Evolutionary conservation across 2,888 invertebrate species (phyloP), one percentile per base, ranked within the genome.

Genomic region (Apamea monoglypha): DNA sequence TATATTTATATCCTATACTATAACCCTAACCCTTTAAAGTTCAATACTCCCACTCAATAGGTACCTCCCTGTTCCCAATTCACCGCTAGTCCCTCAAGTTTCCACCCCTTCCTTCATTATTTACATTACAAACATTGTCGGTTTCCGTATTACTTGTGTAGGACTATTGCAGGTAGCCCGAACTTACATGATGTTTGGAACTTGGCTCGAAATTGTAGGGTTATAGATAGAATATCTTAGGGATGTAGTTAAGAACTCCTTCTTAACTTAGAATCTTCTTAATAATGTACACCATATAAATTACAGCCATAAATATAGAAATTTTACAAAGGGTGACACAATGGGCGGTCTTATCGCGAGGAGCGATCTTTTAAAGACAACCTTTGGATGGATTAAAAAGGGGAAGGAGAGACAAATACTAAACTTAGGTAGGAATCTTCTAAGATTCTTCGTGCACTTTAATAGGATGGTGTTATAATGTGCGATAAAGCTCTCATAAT

Each of bases 71-170:
- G n/a, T 25, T 56, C 72, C 36, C 74, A 66, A 40, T 59, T 36
- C 50, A 29, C 61, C 50, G 2, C 59, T 12, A 73, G 50, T 53
- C 64, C 79, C 72, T 74, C 36, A 76, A 79, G 74, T 87, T 76
- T 69, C 78, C 44, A 76, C 74, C 87, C 83, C 77, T 82, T 64
- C 70, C 25, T 83, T 61, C 69, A 86, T 86, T 84, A 84, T 84
- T 84, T 83, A 87, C 83, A 76, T 32, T 21, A 73, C 79, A 87
- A 87, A 87, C 83, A 78, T 36, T 72, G 61, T 36, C 32, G 67
- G 63, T 69, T 77, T 67, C 83, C 68, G 61, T 79, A 78, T 73
- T 74, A 74, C 63, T 71, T 71, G 36, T 50, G 64, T 64, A 63
- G 70, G 67, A 66, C 32, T 72, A 74, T 25, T 64, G 16, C 73